Evolutionary conservation across 1,140 invertebrate species (phyloP).

Genomic region (Tetramorium simillimum): DNA sequence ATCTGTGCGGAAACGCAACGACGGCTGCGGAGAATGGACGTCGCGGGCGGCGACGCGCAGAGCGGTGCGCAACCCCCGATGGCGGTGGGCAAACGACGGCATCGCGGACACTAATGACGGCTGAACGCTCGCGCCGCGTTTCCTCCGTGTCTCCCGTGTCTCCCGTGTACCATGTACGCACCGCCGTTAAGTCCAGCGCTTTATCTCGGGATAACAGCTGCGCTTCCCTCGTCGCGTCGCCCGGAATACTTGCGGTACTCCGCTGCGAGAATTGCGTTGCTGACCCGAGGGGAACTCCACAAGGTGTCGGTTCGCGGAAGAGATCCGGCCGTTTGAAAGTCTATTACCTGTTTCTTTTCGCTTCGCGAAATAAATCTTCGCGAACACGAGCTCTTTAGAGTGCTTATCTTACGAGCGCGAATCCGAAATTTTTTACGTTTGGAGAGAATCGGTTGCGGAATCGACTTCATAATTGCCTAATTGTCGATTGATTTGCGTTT

Average conservation of each 20-base stretch:
- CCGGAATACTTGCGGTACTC: neutral
- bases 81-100: slow-evolving; percentile 54
- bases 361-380: neutral
- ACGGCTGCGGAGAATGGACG: neutral
- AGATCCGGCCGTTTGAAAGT: neutral
- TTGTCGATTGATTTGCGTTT: neutral
- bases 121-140: slow-evolving; percentile 30
- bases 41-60: neutral
- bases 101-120: slow-evolving; percentile 55
- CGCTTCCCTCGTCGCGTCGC: neutral
- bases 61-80: neutral
- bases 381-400: neutral
- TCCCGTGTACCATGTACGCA: neutral
- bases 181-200: slow-evolving; percentile 15
- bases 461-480: neutral
- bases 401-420: neutral
- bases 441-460: neutral
- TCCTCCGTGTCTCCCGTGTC: slow-evolving; percentile 60
- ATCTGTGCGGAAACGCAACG: slow-evolving; percentile 44
- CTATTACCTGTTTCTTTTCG: neutral
- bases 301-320: neutral
- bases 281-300: neutral
- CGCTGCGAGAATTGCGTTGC: neutral
- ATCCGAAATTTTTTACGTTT: neutral
- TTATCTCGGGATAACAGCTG: slow-evolving; percentile 44